Base-by-base conservation (phyloP, 2,113 vertebrate genomes). In the Antechinus stuartii region DNA sequence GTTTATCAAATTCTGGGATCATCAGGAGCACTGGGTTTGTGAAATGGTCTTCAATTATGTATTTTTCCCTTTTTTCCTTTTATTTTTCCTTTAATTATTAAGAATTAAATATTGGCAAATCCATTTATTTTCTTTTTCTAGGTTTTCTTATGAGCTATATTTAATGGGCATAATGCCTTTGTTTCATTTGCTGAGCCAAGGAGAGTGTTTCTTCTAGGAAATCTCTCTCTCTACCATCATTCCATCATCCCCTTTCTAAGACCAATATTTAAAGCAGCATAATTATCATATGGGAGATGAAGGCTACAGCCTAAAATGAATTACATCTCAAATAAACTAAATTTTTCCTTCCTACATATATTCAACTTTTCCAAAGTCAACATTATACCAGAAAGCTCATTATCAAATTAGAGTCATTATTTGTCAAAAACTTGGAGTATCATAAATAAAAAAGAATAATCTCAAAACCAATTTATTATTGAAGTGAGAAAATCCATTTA, bases 201-300 rank as follows among this genome's bases (percentile, higher is more conserved):
- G 68, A n/a, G 61, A 68, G 16, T 42, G 35, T 22, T n/a, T 19
- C 19, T n/a, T 42, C n/a, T 84, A 23, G 68, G 57, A 84, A 84
- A 84, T n/a, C 22, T 84, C 19, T 84, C 35, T 6, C n/a, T 84
- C 68, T 42, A 35, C 16, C 35, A 76, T 76, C 16, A 76, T n/a
- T 76, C 16, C n/a, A n/a, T 6, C 5, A 84, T 84, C 0, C 35
- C 68, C 14, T n/a, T 3, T 93, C 24, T 56, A 26, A 95, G 26
- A 76, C 55, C 89, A 50, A 57, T 94, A 94, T 90, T 95, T 95
- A 96, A 95, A 92, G 12, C 55, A 47, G 19, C 35, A 84, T 76
- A 94, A 95, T 93, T 23, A 94, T 35, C 93, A 47, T 27, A 91
- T 16, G 16, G 95, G 96, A 47, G 27, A 30, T 68, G 19, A 96